Evolutionary conservation across 2,113 vertebrate species (phyloP).

Genomic region (Cochlearius cochlearius): DNA sequence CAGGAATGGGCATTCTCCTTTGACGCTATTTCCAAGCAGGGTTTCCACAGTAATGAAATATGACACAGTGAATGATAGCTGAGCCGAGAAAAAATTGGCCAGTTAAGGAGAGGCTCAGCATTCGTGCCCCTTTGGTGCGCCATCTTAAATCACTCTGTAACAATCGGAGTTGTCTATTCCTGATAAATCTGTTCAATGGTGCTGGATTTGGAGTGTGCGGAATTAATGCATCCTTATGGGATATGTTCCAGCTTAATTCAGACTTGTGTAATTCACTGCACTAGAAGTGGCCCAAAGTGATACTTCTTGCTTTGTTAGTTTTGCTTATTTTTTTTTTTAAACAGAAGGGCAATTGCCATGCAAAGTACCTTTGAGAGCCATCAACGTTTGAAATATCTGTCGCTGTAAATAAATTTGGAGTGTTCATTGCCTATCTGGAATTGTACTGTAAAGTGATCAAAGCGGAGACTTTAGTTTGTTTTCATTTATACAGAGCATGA

Average conservation of each 20-base stretch:
- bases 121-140: neutral
- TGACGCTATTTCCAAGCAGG: neutral
- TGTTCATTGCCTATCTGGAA: neutral
- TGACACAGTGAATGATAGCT: neutral
- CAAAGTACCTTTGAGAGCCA: neutral
- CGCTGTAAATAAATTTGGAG: neutral
- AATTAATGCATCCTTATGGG: neutral
- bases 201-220: neutral
- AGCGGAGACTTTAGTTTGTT: neutral
- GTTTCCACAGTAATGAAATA: conserved; percentile 17
- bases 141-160: neutral
- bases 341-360: neutral
- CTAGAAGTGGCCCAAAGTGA: neutral
- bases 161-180: neutral
- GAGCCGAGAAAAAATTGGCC: neutral
- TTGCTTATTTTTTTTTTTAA: neutral
- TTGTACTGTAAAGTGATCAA: neutral
- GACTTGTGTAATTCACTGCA: neutral
- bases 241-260: neutral
- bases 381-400: neutral
- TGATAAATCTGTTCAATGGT: neutral
- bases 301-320: neutral
- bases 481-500: neutral
- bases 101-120: neutral
- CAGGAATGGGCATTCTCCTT: neutral